phyloP scores from a whole-genome alignment of 2,113 vertebrate genomes.

The Candoia aspera region DNA sequence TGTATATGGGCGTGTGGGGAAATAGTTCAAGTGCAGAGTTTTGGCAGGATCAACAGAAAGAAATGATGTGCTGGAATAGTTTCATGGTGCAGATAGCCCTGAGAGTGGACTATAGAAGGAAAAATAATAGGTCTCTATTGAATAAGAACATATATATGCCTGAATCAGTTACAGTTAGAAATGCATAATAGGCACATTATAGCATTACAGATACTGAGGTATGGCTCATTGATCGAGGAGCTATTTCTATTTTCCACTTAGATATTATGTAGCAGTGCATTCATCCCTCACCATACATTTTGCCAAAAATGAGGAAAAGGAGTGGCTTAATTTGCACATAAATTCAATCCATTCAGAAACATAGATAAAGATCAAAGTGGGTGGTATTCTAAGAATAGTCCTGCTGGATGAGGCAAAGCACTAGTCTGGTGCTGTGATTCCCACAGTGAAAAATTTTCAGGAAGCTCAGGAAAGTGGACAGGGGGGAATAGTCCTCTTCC shows the following conservation, averaged over 20 bases:
- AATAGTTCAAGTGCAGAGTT: constrained; percentile 27
- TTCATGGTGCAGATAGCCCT: constrained; percentile 66
- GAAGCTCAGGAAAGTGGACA: not conserved
- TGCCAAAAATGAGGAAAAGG: not conserved
- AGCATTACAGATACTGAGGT: not conserved
- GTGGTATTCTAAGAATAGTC: not conserved
- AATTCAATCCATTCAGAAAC: not conserved
- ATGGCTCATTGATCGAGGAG: not conserved
- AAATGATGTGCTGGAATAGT: constrained; percentile 59
- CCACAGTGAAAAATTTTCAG: not conserved
- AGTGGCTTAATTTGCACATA: not conserved
- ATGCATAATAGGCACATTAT: not conserved
- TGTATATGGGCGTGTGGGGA: constrained; percentile 21
- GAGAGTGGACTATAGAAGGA: constrained; percentile 37
- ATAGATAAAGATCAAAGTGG: not conserved
- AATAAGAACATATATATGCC: constrained; percentile 55
- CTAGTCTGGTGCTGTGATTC: too few relatives aligned
- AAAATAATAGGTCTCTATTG: constrained; percentile 61
- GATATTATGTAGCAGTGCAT: not conserved
- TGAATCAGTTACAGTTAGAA: constrained; percentile 38
- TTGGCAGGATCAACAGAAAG: constrained; percentile 63
- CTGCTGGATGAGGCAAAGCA: not conserved
- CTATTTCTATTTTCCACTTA: not conserved
- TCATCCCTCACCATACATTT: not conserved
- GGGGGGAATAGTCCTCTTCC: not conserved